Conservation (phyloP, 1,140 invertebrate genomes). For the Steinernema khuongi region DNA sequence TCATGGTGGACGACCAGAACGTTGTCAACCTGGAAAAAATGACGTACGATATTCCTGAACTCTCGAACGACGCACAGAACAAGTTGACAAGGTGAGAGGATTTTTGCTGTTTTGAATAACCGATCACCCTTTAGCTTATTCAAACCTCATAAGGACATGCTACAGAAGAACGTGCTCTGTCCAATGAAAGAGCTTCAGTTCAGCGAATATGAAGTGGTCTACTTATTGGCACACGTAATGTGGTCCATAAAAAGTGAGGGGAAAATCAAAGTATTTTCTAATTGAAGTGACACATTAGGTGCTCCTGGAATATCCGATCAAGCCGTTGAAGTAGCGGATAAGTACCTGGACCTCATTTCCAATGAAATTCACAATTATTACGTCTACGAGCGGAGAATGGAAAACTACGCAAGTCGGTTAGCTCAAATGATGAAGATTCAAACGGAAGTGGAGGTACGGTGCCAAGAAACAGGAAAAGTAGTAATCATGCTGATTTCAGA, state of each 20-base stretch:
- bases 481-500: not conserved
- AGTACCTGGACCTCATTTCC: not conserved
- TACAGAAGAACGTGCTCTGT: slow-evolving; percentile 17
- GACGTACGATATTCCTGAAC: slow-evolving; percentile 17
- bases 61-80: too few species aligned
- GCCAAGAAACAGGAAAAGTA: not conserved
- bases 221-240: slow-evolving; percentile 30
- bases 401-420: slow-evolving; percentile 23
- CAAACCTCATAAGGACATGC: slow-evolving; percentile 17
- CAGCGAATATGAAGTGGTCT: slow-evolving; percentile 28
- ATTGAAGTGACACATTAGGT: slow-evolving; percentile 1
- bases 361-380: slow-evolving; percentile 23
- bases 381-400: not conserved
- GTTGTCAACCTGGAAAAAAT: slow-evolving; percentile 23
- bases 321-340: not conserved
- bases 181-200: slow-evolving; percentile 23
- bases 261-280: not conserved
- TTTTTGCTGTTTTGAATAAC: not conserved
- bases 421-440: slow-evolving; percentile 11
- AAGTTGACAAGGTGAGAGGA: slow-evolving; percentile 18
- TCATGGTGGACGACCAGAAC: slow-evolving; percentile 22
- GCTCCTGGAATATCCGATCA: not conserved
- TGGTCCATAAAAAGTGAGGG: slow-evolving; percentile 27
- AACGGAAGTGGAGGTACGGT: not conserved
- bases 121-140: slow-evolving; percentile 25